Evolutionary conservation across 2,113 vertebrate species (phyloP), one percentile per base, ranked within the genome.

Genomic region (Colius striatus): DNA sequence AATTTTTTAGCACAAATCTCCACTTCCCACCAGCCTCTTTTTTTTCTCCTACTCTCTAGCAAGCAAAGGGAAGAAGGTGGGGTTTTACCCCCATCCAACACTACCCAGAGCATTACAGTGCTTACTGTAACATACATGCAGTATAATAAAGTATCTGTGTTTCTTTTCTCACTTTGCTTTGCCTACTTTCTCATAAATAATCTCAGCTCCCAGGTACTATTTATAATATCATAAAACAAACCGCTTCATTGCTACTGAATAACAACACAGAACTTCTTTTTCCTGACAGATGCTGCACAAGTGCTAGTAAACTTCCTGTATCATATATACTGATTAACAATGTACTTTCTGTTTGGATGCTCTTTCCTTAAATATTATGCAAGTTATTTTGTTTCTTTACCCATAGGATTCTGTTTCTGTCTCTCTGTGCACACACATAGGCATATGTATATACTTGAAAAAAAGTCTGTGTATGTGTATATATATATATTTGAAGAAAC

Each of bases 11-110:
- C 32, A 75, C 29, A 79, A 61, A 11, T 7, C 34, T 78, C 27
- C 23, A 5, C 41, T 29, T 76, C 5, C 9, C 27, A 50, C 3
- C 9, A 32, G 3, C 2, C 4, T 45, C 7, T 5, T 53, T 15
- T 10, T 4, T 6, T 4, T 1, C 5, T 16, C 2, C 18, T 16
- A 4, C 36, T 76, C 29, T 32, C 36, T 51, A 54, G 29, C 21
- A 23, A 51, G 20, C 0, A 19, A 7, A 5, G 43, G 19, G 12
- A 32, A 45, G 11, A 29, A 68, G 38, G 2, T 0, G 3, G 1
- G 29, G 8, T 50, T 81, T 51, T 14, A 19, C 12, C 11, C 48
- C 19, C 20, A 25, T 10, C 10, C 38, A n/a, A 8, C 9, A 1
- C 22, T 32, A 53, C 16, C 32, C 62, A 70, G 19, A 47, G 43